phyloP scores from a whole-genome alignment of 2,797 vertebrate species.

The Rachycentron canadum region DNA sequence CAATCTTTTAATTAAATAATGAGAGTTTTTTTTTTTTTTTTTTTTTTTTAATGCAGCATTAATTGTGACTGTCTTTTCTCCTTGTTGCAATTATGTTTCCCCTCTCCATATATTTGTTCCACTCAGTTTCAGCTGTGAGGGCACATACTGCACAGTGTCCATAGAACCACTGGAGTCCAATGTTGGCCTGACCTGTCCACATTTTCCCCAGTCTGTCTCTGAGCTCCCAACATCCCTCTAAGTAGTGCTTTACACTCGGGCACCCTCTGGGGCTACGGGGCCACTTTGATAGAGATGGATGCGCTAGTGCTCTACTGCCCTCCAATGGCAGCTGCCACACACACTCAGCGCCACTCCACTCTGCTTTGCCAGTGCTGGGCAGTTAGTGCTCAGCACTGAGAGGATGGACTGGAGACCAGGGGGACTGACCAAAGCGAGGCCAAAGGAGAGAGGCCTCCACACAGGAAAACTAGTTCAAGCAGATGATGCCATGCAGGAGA shows the following conservation, averaged over 20 bases:
- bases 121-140: constrained; percentile 47
- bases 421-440: constrained; percentile 62
- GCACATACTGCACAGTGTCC: constrained; percentile 61
- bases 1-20: too few species aligned
- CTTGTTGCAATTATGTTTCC: constrained; percentile 8
- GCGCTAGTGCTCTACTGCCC: constrained; percentile 99
- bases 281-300: constrained; percentile 84
- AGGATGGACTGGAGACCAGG: constrained; percentile 55
- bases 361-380: constrained; percentile 56
- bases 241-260: constrained; percentile 73
- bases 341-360: constrained; percentile 44
- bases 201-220: constrained; percentile 76
- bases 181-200: constrained; percentile 78
- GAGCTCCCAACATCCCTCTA: constrained; percentile 76
- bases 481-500: constrained; percentile 73
- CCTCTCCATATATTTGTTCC: constrained; percentile 24
- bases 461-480: constrained; percentile 65
- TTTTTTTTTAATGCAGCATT: background rate
- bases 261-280: constrained; percentile 64
- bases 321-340: constrained; percentile 90
- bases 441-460: constrained; percentile 72
- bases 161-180: constrained; percentile 73
- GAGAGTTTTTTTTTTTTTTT: background rate
- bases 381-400: constrained; percentile 58
- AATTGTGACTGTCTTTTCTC: background rate